Evolutionary conservation across 92 coral and sea anemone genomes (phyloP).

Genomic region (Heliopora coerulea): DNA sequence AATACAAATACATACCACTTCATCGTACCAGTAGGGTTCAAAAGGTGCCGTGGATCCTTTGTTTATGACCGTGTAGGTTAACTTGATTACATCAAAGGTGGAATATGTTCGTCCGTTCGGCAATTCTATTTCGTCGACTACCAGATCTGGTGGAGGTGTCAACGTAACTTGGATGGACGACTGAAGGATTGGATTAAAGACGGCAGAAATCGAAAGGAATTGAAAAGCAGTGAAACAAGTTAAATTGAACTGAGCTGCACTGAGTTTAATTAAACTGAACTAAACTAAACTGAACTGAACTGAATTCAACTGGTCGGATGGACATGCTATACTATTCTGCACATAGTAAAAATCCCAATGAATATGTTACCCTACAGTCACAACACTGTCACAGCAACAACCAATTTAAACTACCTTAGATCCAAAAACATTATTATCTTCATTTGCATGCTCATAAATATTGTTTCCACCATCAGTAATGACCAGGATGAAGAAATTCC

Average conservation of each 20-base stretch:
- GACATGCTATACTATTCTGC: no score
- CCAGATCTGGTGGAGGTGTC: constrained; percentile 82
- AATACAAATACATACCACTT: constrained; percentile 50
- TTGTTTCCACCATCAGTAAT: constrained; percentile 59
- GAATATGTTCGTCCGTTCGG: constrained; percentile 17
- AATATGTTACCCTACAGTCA: no score
- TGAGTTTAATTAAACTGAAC: no score
- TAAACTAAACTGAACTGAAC: no score
- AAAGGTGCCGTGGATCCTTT: constrained; percentile 64
- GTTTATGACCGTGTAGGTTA: constrained; percentile 59
- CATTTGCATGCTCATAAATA: constrained; percentile 63
- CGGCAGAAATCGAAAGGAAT: neutral
- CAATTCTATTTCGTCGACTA: constrained; percentile 47
- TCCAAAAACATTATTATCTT: constrained; percentile 58
- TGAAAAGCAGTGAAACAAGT: neutral
- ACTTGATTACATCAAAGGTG: constrained; percentile 53
- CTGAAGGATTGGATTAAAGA: constrained; percentile 29
- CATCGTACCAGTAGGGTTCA: constrained; percentile 68
- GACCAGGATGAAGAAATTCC: constrained; percentile 62
- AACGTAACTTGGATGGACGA: constrained; percentile 44
- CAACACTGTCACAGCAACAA: no score
- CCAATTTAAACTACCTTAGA: constrained; percentile 45
- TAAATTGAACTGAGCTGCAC: no score
- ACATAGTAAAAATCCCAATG: no score
- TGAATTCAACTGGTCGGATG: no score